Evolutionary conservation across 1,140 invertebrate species (phyloP).

Genomic region (Chironomus tepperi): DNA sequence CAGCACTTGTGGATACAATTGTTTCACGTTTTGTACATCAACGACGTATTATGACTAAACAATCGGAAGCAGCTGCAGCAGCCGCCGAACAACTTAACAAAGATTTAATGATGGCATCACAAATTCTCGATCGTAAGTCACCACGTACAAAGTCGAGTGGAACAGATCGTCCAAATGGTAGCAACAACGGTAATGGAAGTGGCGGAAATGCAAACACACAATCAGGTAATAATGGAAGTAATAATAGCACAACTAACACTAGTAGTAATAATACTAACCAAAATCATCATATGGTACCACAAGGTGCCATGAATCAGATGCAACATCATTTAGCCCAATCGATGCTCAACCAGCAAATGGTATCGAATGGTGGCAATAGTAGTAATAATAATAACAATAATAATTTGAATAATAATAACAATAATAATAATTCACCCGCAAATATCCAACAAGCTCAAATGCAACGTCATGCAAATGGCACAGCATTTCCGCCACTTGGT

Average conservation of each 20-base stretch:
- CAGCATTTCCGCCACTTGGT: conserved; percentile 43
- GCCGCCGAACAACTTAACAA: conserved; percentile 74
- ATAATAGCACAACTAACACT: conserved; percentile 27
- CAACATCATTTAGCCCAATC: conserved; percentile 26
- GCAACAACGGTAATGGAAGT: conserved; percentile 28
- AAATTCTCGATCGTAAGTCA: conserved; percentile 73
- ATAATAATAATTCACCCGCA: conserved; percentile 34
- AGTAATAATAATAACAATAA: conserved; percentile 33
- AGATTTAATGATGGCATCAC: conserved; percentile 65
- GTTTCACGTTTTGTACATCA: conserved; percentile 77
- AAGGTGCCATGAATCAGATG: conserved; percentile 31
- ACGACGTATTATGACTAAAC: conserved; percentile 62
- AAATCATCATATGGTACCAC: conserved; percentile 38
- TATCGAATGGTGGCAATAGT: conserved; percentile 30
- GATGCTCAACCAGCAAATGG: conserved; percentile 32
- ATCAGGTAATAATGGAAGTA: conserved; percentile 30
- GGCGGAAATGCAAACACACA: conserved; percentile 25
- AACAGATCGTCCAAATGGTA: conserved; percentile 39
- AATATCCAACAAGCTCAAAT: conserved; percentile 28
- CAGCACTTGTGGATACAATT: conserved; percentile 80
- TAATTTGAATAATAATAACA: conserved; percentile 36
- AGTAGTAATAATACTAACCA: conserved; percentile 18
- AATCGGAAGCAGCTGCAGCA: conserved; percentile 60
- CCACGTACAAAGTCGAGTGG: conserved; percentile 67
- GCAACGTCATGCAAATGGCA: conserved; percentile 43